Evolutionary conservation across 2,888 invertebrate species (phyloP).

Genomic region (Cerastoderma edule): DNA sequence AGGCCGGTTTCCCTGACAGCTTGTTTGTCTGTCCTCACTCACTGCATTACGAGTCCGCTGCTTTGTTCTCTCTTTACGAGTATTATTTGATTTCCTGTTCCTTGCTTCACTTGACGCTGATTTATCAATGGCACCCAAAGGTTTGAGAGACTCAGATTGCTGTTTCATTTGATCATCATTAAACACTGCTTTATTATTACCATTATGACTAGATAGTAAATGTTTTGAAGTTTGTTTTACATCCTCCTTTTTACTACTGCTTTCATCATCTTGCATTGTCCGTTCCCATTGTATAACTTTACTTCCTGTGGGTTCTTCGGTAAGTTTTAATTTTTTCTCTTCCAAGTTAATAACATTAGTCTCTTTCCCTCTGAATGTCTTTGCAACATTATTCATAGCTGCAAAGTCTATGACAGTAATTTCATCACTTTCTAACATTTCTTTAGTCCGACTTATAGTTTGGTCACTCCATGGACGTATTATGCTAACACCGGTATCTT

Average conservation of each 20-base stretch:
- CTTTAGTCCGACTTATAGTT: constrained; percentile 59
- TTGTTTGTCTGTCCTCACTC: constrained; percentile 20
- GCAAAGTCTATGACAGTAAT: constrained; percentile 63
- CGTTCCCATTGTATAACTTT: constrained; percentile 9
- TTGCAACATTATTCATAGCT: constrained; percentile 61
- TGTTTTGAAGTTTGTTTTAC: not conserved
- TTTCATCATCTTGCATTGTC: constrained; percentile 24
- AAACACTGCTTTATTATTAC: not conserved
- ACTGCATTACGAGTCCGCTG: constrained; percentile 16
- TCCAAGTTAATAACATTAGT: constrained; percentile 29
- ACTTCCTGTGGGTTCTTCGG: constrained; percentile 21
- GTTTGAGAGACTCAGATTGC: not conserved
- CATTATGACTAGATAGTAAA: constrained; percentile 4
- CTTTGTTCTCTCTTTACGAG: constrained; percentile 4
- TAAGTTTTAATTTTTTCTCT: constrained; percentile 26
- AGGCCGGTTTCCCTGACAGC: not conserved
- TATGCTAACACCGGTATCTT: constrained; percentile 62
- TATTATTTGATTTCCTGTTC: not conserved
- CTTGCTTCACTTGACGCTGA: not conserved
- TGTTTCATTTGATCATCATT: not conserved
- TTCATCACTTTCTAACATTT: constrained; percentile 62
- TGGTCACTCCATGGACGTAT: constrained; percentile 63
- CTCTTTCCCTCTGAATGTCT: constrained; percentile 46
- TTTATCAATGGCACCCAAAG: constrained; percentile 3
- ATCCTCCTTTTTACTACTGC: constrained; percentile 7